Conservation (phyloP, 2,888 invertebrate species). For the Phaedon cochleariae region DNA sequence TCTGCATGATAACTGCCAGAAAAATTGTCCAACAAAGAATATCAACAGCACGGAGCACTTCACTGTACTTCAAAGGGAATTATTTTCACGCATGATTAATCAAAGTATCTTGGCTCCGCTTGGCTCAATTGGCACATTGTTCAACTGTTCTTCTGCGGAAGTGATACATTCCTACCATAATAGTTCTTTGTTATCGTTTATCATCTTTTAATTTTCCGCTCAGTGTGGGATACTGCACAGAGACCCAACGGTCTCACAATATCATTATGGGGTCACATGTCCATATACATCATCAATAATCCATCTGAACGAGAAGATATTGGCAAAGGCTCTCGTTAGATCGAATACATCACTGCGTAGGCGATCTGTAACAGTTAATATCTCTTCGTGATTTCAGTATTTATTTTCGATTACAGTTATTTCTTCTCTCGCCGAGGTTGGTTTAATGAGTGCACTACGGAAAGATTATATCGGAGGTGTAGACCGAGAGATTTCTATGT, state of each 20-base stretch:
- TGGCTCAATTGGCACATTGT: too few relatives aligned
- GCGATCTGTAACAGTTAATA: constrained; percentile 29
- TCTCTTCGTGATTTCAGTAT: constrained; percentile 29
- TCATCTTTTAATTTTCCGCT: background rate
- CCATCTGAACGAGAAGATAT: constrained; percentile 3
- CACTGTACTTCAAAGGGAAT: too few relatives aligned
- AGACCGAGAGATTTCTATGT: background rate
- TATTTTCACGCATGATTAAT: too few relatives aligned
- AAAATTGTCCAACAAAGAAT: too few relatives aligned
- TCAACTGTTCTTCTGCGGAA: too few relatives aligned
- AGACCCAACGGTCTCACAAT: background rate
- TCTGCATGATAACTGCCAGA: too few relatives aligned
- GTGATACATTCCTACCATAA: too few relatives aligned
- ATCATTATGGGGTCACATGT: background rate
- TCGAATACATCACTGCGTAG: constrained; percentile 35
- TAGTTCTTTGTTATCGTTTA: background rate
- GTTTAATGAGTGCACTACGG: background rate
- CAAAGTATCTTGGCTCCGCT: too few relatives aligned
- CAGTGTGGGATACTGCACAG: background rate
- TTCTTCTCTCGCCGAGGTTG: constrained; percentile 1
- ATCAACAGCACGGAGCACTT: too few relatives aligned
- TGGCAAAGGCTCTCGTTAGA: constrained; percentile 18
- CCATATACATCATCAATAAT: constrained; percentile 14
- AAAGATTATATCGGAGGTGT: background rate
- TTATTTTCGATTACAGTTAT: constrained; percentile 28